Percentiles rank a stretch among this genome's conserved stretches.
Evolutionary conservation across 2,113 vertebrate species (phyloP).

Genomic region (Raja brachyura): DNA sequence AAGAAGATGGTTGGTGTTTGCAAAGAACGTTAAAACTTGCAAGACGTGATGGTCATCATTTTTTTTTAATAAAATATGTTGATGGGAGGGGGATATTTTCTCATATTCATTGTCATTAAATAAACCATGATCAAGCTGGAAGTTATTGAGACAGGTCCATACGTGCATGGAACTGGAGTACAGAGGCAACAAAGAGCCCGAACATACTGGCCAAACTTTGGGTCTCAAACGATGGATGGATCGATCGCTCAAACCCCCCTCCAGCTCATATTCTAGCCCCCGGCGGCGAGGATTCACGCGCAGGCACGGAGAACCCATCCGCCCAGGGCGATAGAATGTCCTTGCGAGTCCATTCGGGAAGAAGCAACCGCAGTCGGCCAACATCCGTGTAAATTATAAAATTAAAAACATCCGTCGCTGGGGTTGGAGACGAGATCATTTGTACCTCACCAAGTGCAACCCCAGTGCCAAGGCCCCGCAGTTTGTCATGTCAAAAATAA

Average conservation of each 20-base stretch:
- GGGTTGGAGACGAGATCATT: neutral
- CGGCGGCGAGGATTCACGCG: neutral
- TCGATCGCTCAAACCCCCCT: neutral
- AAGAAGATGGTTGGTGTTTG: neutral
- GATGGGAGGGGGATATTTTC: neutral
- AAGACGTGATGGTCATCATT: neutral
- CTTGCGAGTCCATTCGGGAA: neutral
- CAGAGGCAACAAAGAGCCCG: neutral
- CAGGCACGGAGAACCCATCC: neutral
- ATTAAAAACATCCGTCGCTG: neutral
- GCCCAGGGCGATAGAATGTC: neutral
- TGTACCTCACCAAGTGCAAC: neutral
- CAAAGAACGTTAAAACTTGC: neutral
- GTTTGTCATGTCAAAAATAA: neutral
- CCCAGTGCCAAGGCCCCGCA: neutral
- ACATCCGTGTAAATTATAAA: neutral
- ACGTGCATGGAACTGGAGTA: neutral
- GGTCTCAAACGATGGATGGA: neutral
- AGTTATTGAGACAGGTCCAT: neutral
- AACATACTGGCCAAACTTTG: neutral
- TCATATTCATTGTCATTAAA: neutral
- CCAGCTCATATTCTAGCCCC: neutral
- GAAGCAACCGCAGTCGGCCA: neutral
- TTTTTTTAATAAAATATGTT: neutral
- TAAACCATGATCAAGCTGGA: neutral